phyloP scores from a whole-genome alignment of 2,797 vertebrate species.

The Cossypha dichroa region DNA sequence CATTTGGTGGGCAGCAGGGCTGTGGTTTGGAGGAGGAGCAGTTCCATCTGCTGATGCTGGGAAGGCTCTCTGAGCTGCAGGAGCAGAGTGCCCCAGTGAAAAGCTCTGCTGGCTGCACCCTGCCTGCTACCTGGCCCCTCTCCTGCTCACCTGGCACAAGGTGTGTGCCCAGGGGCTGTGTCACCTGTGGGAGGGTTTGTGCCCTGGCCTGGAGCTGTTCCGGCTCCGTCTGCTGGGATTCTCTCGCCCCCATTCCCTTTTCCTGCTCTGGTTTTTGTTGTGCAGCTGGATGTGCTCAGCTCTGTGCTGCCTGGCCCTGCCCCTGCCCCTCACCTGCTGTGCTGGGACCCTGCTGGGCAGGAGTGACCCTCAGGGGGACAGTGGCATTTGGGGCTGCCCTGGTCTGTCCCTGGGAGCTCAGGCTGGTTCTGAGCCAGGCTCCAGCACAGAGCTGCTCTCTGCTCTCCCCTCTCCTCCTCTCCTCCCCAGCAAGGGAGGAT shows the following conservation, averaged over 20 bases:
- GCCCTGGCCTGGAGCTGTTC: not conserved
- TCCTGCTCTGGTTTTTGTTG: not conserved
- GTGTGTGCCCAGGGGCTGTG: not conserved
- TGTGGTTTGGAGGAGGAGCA: constrained; percentile 43
- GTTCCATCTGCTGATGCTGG: constrained; percentile 69
- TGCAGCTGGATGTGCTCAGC: not conserved
- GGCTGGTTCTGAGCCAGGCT: not conserved
- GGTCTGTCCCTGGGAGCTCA: not conserved
- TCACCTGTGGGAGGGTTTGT: not conserved
- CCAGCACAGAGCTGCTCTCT: not conserved
- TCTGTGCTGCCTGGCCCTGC: not conserved
- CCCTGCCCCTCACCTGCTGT: not conserved
- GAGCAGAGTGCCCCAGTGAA: fast-evolving
- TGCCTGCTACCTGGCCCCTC: not conserved
- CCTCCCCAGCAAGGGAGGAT: not conserved
- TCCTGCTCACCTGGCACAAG: not conserved
- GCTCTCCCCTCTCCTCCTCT: not conserved
- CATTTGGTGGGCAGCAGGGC: no score
- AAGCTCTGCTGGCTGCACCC: not conserved
- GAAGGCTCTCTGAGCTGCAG: not conserved
- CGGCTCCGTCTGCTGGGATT: not conserved
- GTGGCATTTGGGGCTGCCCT: not conserved
- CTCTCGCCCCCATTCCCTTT: not conserved
- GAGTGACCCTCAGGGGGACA: not conserved
- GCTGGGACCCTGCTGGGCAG: fast-evolving